phyloP scores from a whole-genome alignment of 2,888 invertebrate species.

The Microctonus brassicae region DNA sequence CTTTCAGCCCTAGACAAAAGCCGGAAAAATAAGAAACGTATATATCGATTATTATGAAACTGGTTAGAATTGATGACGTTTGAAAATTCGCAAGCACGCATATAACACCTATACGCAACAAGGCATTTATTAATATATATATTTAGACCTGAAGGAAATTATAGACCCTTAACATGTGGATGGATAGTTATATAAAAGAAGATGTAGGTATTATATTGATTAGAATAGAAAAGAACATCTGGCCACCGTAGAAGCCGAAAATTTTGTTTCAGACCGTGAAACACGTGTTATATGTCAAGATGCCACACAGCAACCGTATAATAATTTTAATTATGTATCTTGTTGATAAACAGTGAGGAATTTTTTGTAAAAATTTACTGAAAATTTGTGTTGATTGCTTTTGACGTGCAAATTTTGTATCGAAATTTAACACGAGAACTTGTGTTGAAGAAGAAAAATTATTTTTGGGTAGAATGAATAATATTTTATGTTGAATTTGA shows the following conservation, averaged over 20 bases:
- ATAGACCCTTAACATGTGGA: no score
- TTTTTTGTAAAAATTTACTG: no score
- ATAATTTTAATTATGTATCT: constrained; percentile 28
- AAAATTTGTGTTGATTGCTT: no score
- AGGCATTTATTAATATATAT: not conserved
- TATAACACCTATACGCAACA: not conserved
- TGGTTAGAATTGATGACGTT: constrained; percentile 19
- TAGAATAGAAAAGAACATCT: constrained; percentile 15
- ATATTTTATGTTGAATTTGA: no score
- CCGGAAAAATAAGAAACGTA: constrained; percentile 56
- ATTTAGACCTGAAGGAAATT: constrained; percentile 6
- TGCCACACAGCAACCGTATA: not conserved
- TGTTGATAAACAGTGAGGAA: not conserved
- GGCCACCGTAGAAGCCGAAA: constrained; percentile 18
- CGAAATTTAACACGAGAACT: no score
- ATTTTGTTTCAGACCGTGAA: constrained; percentile 12
- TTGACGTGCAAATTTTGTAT: no score
- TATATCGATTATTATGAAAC: constrained; percentile 58
- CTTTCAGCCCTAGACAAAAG: constrained; percentile 58
- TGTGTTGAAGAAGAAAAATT: no score
- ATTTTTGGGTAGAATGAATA: no score
- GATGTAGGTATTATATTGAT: constrained; percentile 27
- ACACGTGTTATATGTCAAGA: constrained; percentile 14
- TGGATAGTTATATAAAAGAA: no score
- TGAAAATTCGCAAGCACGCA: constrained; percentile 40